Evolutionary conservation across 1,140 invertebrate species (phyloP), one percentile per base, ranked within the genome.

Genomic region (Adoxophyes honmai): DNA sequence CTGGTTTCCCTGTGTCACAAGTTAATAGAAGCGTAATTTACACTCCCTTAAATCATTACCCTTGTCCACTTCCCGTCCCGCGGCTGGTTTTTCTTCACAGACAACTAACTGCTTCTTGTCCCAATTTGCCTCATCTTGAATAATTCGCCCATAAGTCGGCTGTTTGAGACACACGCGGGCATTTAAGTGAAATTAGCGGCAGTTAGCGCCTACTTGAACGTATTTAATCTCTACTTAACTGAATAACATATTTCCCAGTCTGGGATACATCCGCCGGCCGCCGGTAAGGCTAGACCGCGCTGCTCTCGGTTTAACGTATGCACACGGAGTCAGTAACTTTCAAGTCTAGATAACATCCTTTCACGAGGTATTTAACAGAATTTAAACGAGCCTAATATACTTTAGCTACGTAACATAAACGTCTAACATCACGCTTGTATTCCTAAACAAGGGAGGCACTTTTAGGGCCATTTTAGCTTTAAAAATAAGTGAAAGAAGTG

Each of bases 241-340:
- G 66, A 68, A 71, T 73, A 73, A 70, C 60, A 66, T 71, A 66
- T 67, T 65, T 62, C 48, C 58, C 63, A 60, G 73, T 78, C 75
- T 78, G 64, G 53, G 44, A 66, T 63, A 70, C 75, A 78, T 78
- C 75, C 75, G 75, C 57, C 34, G 35, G 15, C 21, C 28, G 54
- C 16, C 1, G 38, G 21, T 28, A 28, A 3, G 6, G 21, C 59
- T 66, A 68, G 59, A 55, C 52, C 52, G 52, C 33, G 18, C 21
- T 35, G 8, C 28, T 21, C 14, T 18, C 15, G 15, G 18, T 33
- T 34, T 53, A 13, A 36, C 33, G 34, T 53, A 48, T 10, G 39
- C 14, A 48, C 21, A 48, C 18, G 11, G 18, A 16, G 42, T 48
- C 42, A 48, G 21, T 48, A 48, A 48, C 42, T 48, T 48, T 48